Conservation (phyloP, 2,888 invertebrate genomes). For the Sminthurinus aureus region DNA sequence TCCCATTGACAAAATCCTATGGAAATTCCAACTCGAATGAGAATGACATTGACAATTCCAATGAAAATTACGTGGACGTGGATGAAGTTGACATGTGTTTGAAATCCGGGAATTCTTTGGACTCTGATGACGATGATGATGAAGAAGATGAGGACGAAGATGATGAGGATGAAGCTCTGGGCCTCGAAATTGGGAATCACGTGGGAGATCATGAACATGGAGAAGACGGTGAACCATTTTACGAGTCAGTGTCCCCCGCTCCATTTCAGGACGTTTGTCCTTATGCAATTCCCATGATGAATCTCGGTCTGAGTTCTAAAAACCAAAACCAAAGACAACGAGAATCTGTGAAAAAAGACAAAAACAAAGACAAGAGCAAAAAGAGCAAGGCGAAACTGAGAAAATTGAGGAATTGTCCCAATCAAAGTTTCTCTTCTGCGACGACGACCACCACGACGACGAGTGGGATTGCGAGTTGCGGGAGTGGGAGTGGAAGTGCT, state of each 20-base stretch:
- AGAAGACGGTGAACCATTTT: slow-evolving; percentile 47
- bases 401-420: not conserved
- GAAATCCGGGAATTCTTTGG: not conserved
- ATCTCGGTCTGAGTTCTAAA: not conserved
- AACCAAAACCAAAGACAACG: slow-evolving; percentile 24
- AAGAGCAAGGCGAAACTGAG: not conserved
- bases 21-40: not conserved
- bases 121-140: not conserved
- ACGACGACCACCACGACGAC: not conserved
- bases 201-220: not conserved
- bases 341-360: too few species aligned
- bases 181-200: not conserved
- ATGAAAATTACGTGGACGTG: not conserved
- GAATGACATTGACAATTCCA: not conserved
- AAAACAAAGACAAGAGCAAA: slow-evolving; percentile 22
- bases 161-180: not conserved
- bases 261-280: not conserved
- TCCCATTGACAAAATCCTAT: not conserved
- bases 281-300: not conserved
- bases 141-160: not conserved
- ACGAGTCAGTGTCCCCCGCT: slow-evolving; percentile 52
- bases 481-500: not conserved
- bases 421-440: not conserved
- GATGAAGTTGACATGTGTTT: not conserved
- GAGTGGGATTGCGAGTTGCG: not conserved